Evolutionary conservation across 2,797 vertebrate species (phyloP), one percentile per base, ranked within the genome.

Genomic region (Staurois parvus): DNA sequence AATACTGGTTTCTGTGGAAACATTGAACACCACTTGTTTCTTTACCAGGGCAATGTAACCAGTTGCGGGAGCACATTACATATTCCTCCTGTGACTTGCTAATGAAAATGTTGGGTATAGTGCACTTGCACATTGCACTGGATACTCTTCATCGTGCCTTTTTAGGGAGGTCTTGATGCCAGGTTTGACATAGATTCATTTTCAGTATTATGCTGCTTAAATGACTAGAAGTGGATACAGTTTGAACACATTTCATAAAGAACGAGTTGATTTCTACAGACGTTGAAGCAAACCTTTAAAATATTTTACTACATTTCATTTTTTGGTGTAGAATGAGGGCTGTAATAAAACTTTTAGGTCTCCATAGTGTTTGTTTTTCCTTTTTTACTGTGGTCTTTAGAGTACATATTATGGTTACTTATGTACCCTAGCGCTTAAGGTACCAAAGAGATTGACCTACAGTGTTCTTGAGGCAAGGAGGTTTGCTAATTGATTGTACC

Each of bases 391-490:
- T 68, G 30, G 30, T 80, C 4, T 70, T 59, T 24, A 26, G 24
- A 62, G 68, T 67, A 24, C 73, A 5, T 62, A 30, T 15, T 81
- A 67, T 70, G 67, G 79, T 56, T 56, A 70, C 24, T 15, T 30
- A 79, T 81, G 68, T 73, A 72, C 67, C 24, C 69, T 32, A 42
- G n/a, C 79, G 37, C 66, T 86, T 72, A 32, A 37, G 79, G 79
- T 83, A 86, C 85, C 85, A 86, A 86, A 86, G 85, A 86, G 79
- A 77, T 37, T 78, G 74, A 76, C 84, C 74, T 86, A 59, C 79
- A 78, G 73, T 81, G 48, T 76, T 77, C 52, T 48, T 48, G 66
- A 72, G 66, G 56, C 73, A 81, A 66, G 45, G 28, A 76, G 79
- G 68, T 62, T 77, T 72, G 45, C 69, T 66, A 19, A 45, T 56